These are phyloP conservation scores for Platichthys stellatus DNA, from an alignment of 2,113 vertebrate species.

Conservation along the genomic window DNA sequence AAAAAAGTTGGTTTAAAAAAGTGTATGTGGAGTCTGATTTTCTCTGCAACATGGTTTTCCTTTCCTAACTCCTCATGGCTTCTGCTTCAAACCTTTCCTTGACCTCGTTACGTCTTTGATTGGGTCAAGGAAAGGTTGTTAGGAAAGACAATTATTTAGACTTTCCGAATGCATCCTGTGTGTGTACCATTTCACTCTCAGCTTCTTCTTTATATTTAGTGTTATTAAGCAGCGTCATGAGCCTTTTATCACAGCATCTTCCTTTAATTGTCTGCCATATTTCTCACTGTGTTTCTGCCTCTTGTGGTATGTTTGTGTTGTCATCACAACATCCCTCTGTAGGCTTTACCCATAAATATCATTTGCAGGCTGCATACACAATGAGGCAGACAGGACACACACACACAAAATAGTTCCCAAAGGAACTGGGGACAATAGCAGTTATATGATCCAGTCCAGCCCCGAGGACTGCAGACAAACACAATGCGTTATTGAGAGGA, in stretches of 20 bases:
- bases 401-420: conserved; percentile 32
- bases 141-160: too few species aligned
- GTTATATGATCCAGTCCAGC: conserved; percentile 74
- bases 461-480: conserved; percentile 66
- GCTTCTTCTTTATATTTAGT: too few species aligned
- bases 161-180: too few species aligned
- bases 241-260: conserved; percentile 40
- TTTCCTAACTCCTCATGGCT: too few species aligned
- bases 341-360: conserved; percentile 59
- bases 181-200: too few species aligned
- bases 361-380: conserved; percentile 53
- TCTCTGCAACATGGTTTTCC: too few species aligned
- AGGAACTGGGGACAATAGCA: conserved; percentile 57
- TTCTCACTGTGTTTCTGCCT: conserved; percentile 50
- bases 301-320: conserved; percentile 49
- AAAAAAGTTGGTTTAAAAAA: too few species aligned
- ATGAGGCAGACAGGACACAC: conserved; percentile 43
- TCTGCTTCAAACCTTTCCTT: too few species aligned
- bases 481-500: conserved; percentile 56
- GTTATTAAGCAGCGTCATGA: neutral
- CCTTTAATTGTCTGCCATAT: conserved; percentile 58
- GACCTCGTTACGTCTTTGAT: too few species aligned
- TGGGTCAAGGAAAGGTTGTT: too few species aligned
- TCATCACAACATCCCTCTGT: conserved; percentile 50
- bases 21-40: too few species aligned